These are phyloP conservation scores for Corbicula japonica DNA, from an alignment of 2,888 invertebrate genomes.

Conservation along the genomic window DNA sequence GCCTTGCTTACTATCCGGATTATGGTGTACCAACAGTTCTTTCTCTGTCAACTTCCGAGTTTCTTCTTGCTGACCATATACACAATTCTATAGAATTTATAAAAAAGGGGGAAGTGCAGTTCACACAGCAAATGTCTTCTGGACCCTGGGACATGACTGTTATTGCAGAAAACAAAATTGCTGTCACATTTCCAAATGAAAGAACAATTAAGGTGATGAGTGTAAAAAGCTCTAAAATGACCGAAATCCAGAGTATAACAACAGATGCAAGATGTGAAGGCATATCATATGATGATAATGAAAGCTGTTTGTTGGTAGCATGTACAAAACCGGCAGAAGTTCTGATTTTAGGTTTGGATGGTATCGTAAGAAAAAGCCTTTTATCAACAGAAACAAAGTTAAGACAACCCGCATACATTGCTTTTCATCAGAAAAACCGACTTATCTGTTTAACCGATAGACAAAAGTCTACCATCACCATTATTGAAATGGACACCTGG, in stretches of 20 bases:
- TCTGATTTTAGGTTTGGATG: not conserved
- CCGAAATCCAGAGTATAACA: too few species aligned
- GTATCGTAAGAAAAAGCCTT: not conserved
- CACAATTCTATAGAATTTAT: too few species aligned
- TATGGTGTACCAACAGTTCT: not conserved
- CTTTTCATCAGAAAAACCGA: not conserved
- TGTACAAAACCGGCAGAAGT: not conserved
- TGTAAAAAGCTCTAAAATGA: too few species aligned
- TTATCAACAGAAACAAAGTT: not conserved
- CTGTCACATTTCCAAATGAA: not conserved
- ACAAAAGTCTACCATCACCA: not conserved
- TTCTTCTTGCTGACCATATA: too few species aligned
- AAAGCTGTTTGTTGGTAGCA: too few species aligned
- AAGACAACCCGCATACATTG: not conserved
- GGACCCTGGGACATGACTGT: not conserved
- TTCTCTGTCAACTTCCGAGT: not conserved
- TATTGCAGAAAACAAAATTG: not conserved
- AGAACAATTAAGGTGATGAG: too few species aligned
- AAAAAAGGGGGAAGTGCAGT: too few species aligned
- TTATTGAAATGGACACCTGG: not conserved
- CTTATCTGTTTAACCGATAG: not conserved
- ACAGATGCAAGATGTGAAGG: too few species aligned
- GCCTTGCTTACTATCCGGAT: not conserved
- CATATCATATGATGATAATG: too few species aligned
- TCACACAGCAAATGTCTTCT: not conserved